phyloP scores from a whole-genome alignment of 1,140 invertebrate genomes.

The Eumaeus atala region DNA sequence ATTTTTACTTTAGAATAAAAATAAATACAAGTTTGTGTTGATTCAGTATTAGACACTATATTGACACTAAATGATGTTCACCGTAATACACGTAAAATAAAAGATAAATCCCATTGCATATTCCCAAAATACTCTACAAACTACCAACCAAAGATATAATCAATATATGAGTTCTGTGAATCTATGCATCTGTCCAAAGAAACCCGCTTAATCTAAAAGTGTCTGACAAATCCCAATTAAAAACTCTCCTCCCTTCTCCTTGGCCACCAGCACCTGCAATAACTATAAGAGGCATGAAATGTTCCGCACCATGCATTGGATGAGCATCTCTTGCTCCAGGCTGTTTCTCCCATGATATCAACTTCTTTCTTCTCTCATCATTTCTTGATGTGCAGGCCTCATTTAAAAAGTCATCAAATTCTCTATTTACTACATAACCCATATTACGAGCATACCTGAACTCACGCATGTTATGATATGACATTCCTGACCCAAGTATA shows the following conservation, averaged over 20 bases:
- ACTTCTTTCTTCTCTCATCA: constrained; percentile 36
- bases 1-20: no score
- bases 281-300: constrained; percentile 64
- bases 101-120: no score
- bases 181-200: constrained; percentile 53
- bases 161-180: neutral
- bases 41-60: no score
- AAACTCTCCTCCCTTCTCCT: constrained; percentile 46
- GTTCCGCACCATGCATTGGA: constrained; percentile 51
- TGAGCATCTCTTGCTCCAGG: constrained; percentile 52
- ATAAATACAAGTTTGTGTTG: no score
- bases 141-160: no score
- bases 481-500: constrained; percentile 62
- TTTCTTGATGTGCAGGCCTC: constrained; percentile 46
- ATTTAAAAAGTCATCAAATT: constrained; percentile 56
- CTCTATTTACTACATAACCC: constrained; percentile 43
- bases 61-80: no score
- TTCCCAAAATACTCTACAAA: no score
- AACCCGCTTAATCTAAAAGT: constrained; percentile 55
- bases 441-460: constrained; percentile 37
- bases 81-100: no score
- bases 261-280: constrained; percentile 57
- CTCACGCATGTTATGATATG: constrained; percentile 65
- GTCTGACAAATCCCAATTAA: constrained; percentile 58
- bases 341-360: constrained; percentile 46